phyloP scores from a whole-genome alignment of 2,113 vertebrate species.

The Salvator merianae region DNA sequence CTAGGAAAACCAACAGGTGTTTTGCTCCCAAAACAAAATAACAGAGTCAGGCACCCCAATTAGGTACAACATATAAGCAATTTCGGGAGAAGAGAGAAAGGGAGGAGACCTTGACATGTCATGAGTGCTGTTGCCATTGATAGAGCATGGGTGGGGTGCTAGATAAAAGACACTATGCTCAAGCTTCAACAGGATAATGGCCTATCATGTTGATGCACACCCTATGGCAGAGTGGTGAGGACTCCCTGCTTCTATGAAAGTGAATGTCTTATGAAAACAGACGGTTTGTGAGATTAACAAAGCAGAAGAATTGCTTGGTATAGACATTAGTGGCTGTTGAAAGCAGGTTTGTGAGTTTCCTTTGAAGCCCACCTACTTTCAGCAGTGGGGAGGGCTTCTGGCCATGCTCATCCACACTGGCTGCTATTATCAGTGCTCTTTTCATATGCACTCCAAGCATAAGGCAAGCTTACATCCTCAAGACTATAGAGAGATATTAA shows the following conservation, averaged over 20 bases:
- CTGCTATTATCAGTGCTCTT: neutral
- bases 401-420: too few species aligned
- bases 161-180: neutral
- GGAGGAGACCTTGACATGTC: neutral
- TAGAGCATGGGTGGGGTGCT: neutral
- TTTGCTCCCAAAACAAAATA: neutral
- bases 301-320: neutral
- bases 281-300: neutral
- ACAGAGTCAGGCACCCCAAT: neutral
- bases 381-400: too few species aligned
- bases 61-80: neutral
- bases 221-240: neutral
- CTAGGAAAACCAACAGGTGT: neutral
- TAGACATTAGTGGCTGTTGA: neutral
- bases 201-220: neutral
- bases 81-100: neutral
- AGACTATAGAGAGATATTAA: neutral
- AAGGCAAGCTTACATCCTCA: neutral
- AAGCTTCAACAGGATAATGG: neutral
- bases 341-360: too few species aligned
- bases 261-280: neutral
- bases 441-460: neutral
- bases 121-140: neutral
- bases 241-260: neutral
- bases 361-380: too few species aligned